Base-by-base conservation (phyloP, 2,888 invertebrate genomes). In the Pantelozetes paolii region DNA sequence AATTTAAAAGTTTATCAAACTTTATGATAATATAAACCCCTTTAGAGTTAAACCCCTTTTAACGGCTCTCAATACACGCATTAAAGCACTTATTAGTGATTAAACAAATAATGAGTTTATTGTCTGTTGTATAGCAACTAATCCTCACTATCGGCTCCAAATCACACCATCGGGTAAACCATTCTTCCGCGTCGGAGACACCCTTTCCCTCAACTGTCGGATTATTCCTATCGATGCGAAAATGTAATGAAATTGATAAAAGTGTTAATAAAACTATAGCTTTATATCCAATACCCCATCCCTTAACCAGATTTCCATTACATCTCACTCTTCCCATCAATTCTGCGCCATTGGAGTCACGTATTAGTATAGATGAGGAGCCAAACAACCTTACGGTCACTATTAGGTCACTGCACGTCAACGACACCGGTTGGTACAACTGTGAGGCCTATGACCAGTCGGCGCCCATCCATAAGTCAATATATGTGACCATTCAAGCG, bases 391-490 rank as follows among this genome's bases (percentile, higher is more conserved):
- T 76, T 18, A 74, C 75, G 54, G 71, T 77, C 11, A 76, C 75
- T 2, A 75, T 77, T 42, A 74, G 75, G 32, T 57, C 71, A 20
- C 67, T 77, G 23, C 74, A 76, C 32, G 72, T 75, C 28, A 75
- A 75, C 50, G 77, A 77, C 48, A 71, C 75, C n/a, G 77, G 76
- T 40, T 30, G 67, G 20, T 77, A 77, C 71, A 57, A 72, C 13
- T 77, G 77, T 54, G 76, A 77, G 71, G 62, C 75, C 20, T 73
- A 73, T 5, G 71, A 76, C 13, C 64, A 70, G n/a, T 75, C 20
- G 18, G 9, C 30, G n/a, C 64, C 64, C n/a, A 64, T 64, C 11
- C 15, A 11, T 15, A 13, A 36, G 36, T 64, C 64, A 1, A 36
- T 64, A 18, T 64, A 64, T 11, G 36, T 64, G 18, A 64, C 64